These are phyloP conservation scores for Magallana angulata DNA, from an alignment of 1,140 invertebrate species.

Conservation along the genomic window DNA sequence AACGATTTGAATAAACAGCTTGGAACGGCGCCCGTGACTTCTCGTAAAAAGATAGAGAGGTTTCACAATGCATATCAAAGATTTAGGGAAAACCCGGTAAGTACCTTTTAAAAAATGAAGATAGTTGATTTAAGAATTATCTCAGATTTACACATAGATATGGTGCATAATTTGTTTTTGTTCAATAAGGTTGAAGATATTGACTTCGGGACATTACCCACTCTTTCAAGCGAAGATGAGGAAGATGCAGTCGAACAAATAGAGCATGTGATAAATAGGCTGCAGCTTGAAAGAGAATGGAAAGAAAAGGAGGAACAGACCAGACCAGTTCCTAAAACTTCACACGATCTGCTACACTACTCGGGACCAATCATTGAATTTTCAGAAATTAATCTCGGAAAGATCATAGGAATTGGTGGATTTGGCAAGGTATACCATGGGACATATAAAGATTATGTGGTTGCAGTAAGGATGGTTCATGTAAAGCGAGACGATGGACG, in stretches of 20 bases:
- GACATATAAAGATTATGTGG: conserved; percentile 52
- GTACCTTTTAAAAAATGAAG: background rate
- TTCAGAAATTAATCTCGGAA: conserved; percentile 46
- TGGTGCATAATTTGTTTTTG: background rate
- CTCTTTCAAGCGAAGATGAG: conserved; percentile 3
- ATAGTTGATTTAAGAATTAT: too few relatives aligned
- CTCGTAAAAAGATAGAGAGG: conserved; percentile 33
- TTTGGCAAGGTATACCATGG: conserved; percentile 60
- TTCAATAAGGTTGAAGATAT: conserved; percentile 40
- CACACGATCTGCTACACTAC: conserved; percentile 39
- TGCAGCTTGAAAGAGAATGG: conserved; percentile 43
- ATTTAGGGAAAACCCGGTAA: conserved; percentile 35
- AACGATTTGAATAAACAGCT: conserved; percentile 48
- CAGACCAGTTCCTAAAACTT: conserved; percentile 45
- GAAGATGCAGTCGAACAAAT: conserved; percentile 31
- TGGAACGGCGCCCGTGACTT: conserved; percentile 28
- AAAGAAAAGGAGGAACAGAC: conserved; percentile 5
- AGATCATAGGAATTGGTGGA: conserved; percentile 57
- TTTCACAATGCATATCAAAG: conserved; percentile 31
- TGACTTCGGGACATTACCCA: background rate
- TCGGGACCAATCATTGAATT: conserved; percentile 54
- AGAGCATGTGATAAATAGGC: conserved; percentile 27
- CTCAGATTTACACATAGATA: too few relatives aligned
- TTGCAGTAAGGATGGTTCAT: conserved; percentile 62
- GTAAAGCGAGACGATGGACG: conserved; percentile 50